These are phyloP conservation scores for Physocephala rufipes DNA, from an alignment of 2,888 invertebrate genomes.

Conservation along the genomic window DNA sequence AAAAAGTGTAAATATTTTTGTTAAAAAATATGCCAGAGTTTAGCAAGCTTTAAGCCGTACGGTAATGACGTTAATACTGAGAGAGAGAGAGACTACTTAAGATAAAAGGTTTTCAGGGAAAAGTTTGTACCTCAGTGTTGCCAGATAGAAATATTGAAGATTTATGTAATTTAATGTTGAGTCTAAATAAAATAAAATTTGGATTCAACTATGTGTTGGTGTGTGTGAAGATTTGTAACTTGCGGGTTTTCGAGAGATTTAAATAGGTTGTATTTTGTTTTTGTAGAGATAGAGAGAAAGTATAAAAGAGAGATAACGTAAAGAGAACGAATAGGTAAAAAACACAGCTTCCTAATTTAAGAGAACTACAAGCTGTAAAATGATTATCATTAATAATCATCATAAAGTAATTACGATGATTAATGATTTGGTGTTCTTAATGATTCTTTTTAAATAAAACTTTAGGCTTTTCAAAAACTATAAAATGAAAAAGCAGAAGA, in stretches of 20 bases:
- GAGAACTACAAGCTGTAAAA: too few relatives aligned
- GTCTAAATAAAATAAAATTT: slow-evolving; percentile 37
- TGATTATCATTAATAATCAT: not conserved
- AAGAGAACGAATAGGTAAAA: slow-evolving; percentile 22
- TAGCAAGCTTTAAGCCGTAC: slow-evolving; percentile 1
- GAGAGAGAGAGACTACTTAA: not conserved
- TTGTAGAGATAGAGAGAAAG: slow-evolving; percentile 21
- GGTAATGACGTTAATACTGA: too few relatives aligned
- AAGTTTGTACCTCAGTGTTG: slow-evolving; percentile 50
- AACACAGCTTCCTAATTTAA: not conserved
- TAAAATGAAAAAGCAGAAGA: too few relatives aligned
- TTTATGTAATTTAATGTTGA: slow-evolving; percentile 47
- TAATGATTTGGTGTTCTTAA: slow-evolving; percentile 31
- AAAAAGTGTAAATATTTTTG: not conserved
- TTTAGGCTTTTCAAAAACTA: too few relatives aligned
- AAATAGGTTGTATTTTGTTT: too few relatives aligned
- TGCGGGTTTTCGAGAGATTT: slow-evolving; percentile 24
- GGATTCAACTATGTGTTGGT: slow-evolving; percentile 12
- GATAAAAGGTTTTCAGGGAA: not conserved
- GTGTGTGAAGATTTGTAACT: slow-evolving; percentile 34
- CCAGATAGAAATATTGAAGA: slow-evolving; percentile 57
- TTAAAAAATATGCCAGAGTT: not conserved
- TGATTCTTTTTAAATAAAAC: not conserved
- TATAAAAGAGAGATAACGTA: slow-evolving; percentile 19
- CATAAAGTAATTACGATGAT: slow-evolving; percentile 23